These are phyloP conservation scores for Phalloptychus januarius DNA, from an alignment of 2,797 vertebrate species.

Conservation along the genomic window DNA sequence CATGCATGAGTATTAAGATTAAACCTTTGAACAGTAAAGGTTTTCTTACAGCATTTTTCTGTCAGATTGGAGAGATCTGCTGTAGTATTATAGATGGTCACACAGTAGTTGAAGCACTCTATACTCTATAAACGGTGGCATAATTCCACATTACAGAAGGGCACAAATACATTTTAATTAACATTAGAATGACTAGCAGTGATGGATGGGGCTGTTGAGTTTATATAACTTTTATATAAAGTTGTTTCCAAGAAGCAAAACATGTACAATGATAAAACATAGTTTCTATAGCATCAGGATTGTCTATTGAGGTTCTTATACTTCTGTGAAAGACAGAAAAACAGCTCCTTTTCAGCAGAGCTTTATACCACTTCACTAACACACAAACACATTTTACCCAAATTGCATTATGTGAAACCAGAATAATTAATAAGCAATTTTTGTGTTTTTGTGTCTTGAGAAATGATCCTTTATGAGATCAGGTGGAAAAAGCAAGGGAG, in stretches of 20 bases:
- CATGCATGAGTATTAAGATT: constrained; percentile 22
- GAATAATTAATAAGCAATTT: background rate
- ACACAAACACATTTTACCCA: background rate
- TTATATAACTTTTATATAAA: constrained; percentile 7
- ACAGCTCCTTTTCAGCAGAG: background rate
- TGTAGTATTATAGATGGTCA: background rate
- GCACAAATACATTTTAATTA: constrained; percentile 48
- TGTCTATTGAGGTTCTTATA: background rate
- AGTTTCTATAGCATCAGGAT: background rate
- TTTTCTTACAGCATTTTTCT: background rate
- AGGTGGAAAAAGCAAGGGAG: background rate
- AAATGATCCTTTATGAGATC: background rate
- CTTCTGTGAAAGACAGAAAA: background rate
- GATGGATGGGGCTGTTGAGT: constrained; percentile 19
- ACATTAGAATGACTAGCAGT: constrained; percentile 14
- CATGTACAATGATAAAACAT: background rate
- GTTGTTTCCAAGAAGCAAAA: background rate
- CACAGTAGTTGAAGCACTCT: background rate
- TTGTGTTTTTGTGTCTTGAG: background rate
- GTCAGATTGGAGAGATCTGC: background rate
- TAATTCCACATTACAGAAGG: constrained; percentile 6
- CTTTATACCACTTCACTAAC: background rate
- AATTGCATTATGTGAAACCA: background rate
- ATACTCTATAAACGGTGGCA: background rate
- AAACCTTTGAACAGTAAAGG: background rate